These are phyloP conservation scores for Sitophilus oryzae DNA, from an alignment of 1,140 invertebrate genomes.

Conservation along the genomic window DNA sequence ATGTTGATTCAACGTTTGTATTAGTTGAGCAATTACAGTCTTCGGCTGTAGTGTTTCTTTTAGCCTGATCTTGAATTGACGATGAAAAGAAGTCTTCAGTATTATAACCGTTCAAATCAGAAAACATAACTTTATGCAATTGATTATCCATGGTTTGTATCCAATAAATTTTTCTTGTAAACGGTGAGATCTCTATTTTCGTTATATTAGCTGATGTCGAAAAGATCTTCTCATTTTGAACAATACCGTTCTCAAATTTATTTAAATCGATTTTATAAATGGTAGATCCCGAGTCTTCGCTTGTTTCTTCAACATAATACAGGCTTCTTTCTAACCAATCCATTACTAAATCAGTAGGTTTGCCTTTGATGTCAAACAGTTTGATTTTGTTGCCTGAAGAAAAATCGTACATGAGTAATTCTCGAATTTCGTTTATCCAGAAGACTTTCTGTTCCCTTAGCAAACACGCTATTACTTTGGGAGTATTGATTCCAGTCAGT, in stretches of 20 bases:
- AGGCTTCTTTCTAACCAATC: slow-evolving; percentile 82
- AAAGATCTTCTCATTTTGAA: slow-evolving; percentile 47
- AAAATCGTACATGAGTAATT: slow-evolving; percentile 62
- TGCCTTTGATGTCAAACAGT: slow-evolving; percentile 61
- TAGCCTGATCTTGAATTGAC: slow-evolving; percentile 40
- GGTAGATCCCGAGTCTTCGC: slow-evolving; percentile 43
- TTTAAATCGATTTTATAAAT: slow-evolving; percentile 57
- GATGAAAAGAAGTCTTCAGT: slow-evolving; percentile 59
- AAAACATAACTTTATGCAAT: slow-evolving; percentile 56
- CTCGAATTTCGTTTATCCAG: slow-evolving; percentile 78
- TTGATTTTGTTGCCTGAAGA: slow-evolving; percentile 51
- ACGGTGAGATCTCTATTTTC: slow-evolving; percentile 66
- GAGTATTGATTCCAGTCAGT: slow-evolving; percentile 54
- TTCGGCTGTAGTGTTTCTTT: slow-evolving; percentile 6
- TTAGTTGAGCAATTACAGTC: slow-evolving; percentile 54
- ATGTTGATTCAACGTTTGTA: slow-evolving; percentile 53
- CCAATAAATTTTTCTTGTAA: slow-evolving; percentile 68
- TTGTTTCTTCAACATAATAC: slow-evolving; percentile 68
- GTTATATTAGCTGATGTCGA: slow-evolving; percentile 50
- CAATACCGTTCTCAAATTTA: slow-evolving; percentile 42
- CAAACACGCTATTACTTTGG: slow-evolving; percentile 57
- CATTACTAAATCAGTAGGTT: slow-evolving; percentile 62
- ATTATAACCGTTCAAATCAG: slow-evolving; percentile 51
- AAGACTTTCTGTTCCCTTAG: slow-evolving; percentile 68
- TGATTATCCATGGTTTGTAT: slow-evolving; percentile 53